Conservation (phyloP, 2,113 vertebrate species). For the Melierax canorus region DNA sequence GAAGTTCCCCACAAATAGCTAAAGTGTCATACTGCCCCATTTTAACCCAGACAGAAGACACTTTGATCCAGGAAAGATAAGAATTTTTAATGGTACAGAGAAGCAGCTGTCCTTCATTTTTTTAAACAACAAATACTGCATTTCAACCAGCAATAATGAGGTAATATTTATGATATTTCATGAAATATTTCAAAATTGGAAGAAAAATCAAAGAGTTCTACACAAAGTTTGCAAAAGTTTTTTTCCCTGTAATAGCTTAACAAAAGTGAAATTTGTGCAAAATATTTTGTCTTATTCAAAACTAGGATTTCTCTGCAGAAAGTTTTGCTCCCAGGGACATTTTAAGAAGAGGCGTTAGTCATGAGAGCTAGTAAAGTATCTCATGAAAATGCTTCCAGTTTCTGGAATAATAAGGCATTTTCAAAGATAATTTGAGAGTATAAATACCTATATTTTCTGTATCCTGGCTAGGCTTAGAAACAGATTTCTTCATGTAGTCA, state of each 20-base stretch:
- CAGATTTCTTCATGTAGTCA: background rate
- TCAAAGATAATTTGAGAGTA: background rate
- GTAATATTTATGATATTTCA: background rate
- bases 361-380: background rate
- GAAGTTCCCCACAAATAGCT: background rate
- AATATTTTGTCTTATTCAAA: background rate
- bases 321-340: background rate
- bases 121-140: background rate
- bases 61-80: background rate
- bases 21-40: background rate
- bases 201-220: background rate
- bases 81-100: background rate
- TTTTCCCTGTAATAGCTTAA: background rate
- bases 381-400: background rate
- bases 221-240: background rate
- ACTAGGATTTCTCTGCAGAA: background rate
- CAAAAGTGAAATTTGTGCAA: background rate
- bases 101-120: background rate
- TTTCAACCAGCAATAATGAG: background rate
- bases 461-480: background rate
- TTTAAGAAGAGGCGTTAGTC: background rate
- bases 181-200: background rate
- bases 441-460: background rate
- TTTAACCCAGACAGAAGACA: background rate
- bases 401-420: background rate